phyloP scores from a whole-genome alignment of 2,888 invertebrate genomes.

The Polydesmus complanatus region DNA sequence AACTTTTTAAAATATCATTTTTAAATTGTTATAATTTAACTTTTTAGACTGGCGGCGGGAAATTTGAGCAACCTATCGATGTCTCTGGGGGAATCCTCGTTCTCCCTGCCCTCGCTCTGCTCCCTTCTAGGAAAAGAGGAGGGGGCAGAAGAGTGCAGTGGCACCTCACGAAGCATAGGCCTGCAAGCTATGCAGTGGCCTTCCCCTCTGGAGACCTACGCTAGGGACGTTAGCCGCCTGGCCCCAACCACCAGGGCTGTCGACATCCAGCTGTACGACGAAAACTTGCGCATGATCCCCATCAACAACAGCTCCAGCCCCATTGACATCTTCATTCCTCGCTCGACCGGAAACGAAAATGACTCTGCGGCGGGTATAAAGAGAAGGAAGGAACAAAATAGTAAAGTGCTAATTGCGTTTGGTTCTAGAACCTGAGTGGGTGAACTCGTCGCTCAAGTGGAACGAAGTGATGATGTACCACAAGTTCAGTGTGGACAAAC shows the following conservation, averaged over 20 bases:
- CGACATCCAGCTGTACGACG: conserved; percentile 23
- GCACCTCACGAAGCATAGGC: conserved; percentile 15
- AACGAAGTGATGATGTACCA: conserved; percentile 26
- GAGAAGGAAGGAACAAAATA: too few species aligned
- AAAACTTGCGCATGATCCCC: conserved; percentile 20
- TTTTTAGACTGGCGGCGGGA: conserved; percentile 6
- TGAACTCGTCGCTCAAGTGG: conserved; percentile 22
- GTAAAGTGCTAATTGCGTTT: neutral
- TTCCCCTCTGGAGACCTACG: conserved; percentile 24
- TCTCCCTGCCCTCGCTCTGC: conserved; percentile 5
- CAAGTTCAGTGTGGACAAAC: conserved; percentile 24
- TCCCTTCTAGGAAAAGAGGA: neutral
- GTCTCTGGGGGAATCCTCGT: conserved; percentile 4
- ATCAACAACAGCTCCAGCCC: conserved; percentile 21
- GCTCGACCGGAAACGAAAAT: too few species aligned
- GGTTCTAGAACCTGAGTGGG: conserved; percentile 20
- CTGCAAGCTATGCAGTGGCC: conserved; percentile 25
- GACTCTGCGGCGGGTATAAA: too few species aligned
- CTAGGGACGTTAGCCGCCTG: conserved; percentile 22
- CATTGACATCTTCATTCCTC: conserved; percentile 24
- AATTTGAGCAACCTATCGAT: conserved; percentile 5
- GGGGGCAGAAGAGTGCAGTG: neutral
- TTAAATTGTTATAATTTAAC: neutral
- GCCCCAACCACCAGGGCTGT: conserved; percentile 24
- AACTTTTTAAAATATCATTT: neutral